Percentiles rank a stretch among this genome's conserved stretches.
phyloP scores from a whole-genome alignment of 2,888 invertebrate genomes.

The Coenonympha arcania region DNA sequence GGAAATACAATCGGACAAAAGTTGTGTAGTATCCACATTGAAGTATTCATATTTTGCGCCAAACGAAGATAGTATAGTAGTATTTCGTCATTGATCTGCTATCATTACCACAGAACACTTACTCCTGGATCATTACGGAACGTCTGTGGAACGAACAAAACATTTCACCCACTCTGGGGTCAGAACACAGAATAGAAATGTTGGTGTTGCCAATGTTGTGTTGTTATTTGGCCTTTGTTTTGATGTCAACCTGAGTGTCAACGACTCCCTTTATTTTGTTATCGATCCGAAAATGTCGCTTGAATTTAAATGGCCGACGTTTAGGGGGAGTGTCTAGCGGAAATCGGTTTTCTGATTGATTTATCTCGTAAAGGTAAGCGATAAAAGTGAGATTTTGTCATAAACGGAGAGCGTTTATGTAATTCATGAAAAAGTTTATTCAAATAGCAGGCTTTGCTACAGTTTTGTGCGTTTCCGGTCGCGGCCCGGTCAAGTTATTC shows the following conservation, averaged over 20 bases:
- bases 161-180: too few relatives aligned
- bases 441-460: slow-evolving; percentile 6
- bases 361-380: slow-evolving; percentile 45
- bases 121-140: too few relatives aligned
- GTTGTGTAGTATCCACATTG: too few relatives aligned
- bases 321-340: slow-evolving; percentile 70
- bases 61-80: too few relatives aligned
- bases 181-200: too few relatives aligned
- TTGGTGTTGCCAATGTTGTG: too few relatives aligned
- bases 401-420: slow-evolving; percentile 15
- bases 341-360: slow-evolving; percentile 52
- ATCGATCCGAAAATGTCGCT: slow-evolving; percentile 64
- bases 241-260: slow-evolving; percentile 26
- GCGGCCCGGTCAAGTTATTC: slow-evolving; percentile 60
- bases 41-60: too few relatives aligned
- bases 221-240: too few relatives aligned
- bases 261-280: slow-evolving; percentile 32
- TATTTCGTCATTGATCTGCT: too few relatives aligned
- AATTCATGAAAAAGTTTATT: slow-evolving; percentile 13
- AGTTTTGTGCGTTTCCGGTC: slow-evolving; percentile 55
- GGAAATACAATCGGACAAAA: too few relatives aligned
- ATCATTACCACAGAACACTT: too few relatives aligned
- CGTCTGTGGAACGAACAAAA: too few relatives aligned
- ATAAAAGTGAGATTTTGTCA: slow-evolving; percentile 23
- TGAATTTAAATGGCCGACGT: slow-evolving; percentile 73